Evolutionary conservation across 2,797 vertebrate species (phyloP), one percentile per base, ranked within the genome.

Genomic region (Molossus alvarezi): DNA sequence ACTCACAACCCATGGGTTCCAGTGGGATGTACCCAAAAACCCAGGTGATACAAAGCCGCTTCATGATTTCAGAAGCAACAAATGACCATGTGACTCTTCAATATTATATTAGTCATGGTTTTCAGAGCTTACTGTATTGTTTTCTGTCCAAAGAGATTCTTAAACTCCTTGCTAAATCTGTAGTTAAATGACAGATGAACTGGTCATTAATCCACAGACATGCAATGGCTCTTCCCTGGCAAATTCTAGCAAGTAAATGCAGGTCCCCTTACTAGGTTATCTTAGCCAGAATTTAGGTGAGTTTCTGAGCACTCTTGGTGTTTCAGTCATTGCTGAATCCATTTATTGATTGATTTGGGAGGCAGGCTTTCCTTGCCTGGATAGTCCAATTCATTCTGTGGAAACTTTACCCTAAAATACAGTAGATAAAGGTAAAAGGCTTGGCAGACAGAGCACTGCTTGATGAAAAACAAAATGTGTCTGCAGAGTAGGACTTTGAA

Each of bases 131-230:
- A 12, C 51, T 9, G 0, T 29, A 81, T 20, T 73, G 55, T 33
- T 90, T 88, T 75, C 77, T 53, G 25, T 67, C 83, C 87, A 53
- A 51, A 58, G 67, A 89, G 84, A 73, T 18, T 72, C 62, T 81
- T 93, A 96, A 95, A 77, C 95, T 76, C 84, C 90, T 81, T 29
- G 14, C 88, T 85, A 93, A 81, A 71, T 62, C 93, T 79, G 84
- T 48, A 33, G 79, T 67, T 91, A 67, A 89, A 48, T 62, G 88
- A 93, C 97, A 97, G 97, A 95, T 72, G 93, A 92, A 45, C 81
- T 13, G 67, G 80, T 55, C 48, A 8, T 29, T 84, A 91, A 93
- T 73, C 92, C 29, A 7, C 29, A 65, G 89, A 41, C 9, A n/a
- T 20, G 10, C 3, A 10, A 51, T 8, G 10, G 58, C 88, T 76